phyloP scores from a whole-genome alignment of 2,797 vertebrate species.

The Peromyscus melanophrys region DNA sequence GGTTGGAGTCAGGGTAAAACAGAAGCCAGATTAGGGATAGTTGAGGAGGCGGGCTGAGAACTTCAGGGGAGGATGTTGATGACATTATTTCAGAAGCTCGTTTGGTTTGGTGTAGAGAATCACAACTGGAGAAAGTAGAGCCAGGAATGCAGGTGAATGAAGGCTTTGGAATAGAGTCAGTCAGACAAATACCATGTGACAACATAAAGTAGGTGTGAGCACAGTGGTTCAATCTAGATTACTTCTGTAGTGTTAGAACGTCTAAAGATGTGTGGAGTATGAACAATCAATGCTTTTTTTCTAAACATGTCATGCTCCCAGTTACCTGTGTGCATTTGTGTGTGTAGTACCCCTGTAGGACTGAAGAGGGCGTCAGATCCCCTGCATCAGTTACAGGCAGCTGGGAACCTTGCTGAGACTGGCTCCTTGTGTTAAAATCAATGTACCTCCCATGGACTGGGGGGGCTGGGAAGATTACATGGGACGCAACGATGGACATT shows the following conservation, averaged over 20 bases:
- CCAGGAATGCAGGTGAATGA: background rate
- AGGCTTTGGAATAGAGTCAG: background rate
- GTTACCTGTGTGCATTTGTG: background rate
- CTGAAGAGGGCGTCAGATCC: background rate
- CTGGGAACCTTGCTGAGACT: background rate
- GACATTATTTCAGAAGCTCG: conserved; percentile 7
- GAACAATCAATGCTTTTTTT: background rate
- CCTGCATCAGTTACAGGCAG: background rate
- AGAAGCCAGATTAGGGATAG: background rate
- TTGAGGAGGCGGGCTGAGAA: conserved; percentile 1
- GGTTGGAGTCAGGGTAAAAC: background rate
- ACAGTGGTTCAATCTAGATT: no score
- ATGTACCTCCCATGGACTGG: background rate
- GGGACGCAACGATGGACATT: background rate
- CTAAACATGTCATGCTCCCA: background rate
- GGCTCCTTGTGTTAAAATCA: background rate
- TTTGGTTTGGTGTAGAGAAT: background rate
- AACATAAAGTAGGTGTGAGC: background rate
- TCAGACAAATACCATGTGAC: background rate
- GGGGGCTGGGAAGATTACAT: background rate
- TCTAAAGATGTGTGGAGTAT: background rate
- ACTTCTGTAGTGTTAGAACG: background rate
- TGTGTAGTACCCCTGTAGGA: background rate
- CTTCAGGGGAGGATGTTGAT: background rate
- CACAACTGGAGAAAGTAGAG: background rate